Evolutionary conservation across 2,113 vertebrate genomes (phyloP).

Genomic region (Coturnix japonica): DNA sequence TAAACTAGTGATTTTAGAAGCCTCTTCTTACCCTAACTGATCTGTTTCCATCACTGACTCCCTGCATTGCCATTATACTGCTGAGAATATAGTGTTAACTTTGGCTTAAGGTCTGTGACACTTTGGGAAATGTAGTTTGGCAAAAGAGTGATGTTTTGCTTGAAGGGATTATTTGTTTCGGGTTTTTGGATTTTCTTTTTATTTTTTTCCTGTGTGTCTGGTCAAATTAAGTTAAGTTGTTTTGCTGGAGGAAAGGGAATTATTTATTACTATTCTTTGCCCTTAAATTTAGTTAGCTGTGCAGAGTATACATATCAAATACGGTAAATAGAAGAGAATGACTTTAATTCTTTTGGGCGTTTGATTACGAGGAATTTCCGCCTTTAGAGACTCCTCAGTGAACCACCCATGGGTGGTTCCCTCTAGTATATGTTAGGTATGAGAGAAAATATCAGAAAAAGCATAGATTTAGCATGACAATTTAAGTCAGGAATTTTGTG

Average conservation of each 20-base stretch:
- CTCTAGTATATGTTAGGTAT: background rate
- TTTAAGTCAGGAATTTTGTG: background rate
- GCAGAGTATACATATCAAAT: slow-evolving; percentile 38
- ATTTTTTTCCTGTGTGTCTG: background rate
- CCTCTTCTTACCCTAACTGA: background rate
- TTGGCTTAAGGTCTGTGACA: slow-evolving; percentile 18
- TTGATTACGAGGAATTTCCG: slow-evolving; percentile 2
- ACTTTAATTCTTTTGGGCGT: slow-evolving; percentile 37
- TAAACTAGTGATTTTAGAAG: background rate
- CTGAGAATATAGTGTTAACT: slow-evolving; percentile 21
- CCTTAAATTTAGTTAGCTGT: slow-evolving; percentile 40
- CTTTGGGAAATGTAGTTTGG: slow-evolving; percentile 33
- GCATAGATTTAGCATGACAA: background rate
- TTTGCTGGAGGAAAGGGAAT: slow-evolving; percentile 50
- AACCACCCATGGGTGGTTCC: background rate
- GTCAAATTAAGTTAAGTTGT: slow-evolving; percentile 63
- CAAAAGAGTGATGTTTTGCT: slow-evolving; percentile 57
- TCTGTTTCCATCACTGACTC: background rate
- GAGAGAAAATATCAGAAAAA: slow-evolving; percentile 7
- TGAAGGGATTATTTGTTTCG: slow-evolving; percentile 55
- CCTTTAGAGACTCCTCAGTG: background rate
- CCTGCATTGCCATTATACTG: background rate
- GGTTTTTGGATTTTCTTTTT: background rate
- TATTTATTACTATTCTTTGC: slow-evolving; percentile 40
- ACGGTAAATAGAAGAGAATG: background rate